Evolutionary conservation across 1,140 invertebrate species (phyloP).

Genomic region (Drosophila repletoides): DNA sequence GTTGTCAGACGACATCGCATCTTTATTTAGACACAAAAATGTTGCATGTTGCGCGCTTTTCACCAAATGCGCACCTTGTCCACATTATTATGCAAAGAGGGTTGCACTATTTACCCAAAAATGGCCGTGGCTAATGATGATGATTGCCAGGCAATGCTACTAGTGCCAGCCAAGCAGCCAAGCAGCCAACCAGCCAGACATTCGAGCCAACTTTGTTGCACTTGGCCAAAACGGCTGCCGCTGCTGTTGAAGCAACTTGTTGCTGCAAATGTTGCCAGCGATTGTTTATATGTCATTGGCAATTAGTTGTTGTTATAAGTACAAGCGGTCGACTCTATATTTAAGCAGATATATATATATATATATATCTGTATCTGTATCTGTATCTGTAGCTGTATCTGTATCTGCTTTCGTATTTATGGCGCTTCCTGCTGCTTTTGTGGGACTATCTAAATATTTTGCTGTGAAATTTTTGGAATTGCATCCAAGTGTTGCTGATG

Average conservation of each 20-base stretch:
- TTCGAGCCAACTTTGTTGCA: slow-evolving; percentile 53
- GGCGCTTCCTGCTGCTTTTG: slow-evolving; percentile 19
- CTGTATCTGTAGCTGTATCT: slow-evolving; percentile 7
- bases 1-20: slow-evolving; percentile 64
- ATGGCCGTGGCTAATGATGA: slow-evolving; percentile 79
- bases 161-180: too few species aligned
- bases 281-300: slow-evolving; percentile 76
- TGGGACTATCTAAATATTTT: slow-evolving; percentile 33
- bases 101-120: slow-evolving; percentile 81
- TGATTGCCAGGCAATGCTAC: slow-evolving; percentile 57
- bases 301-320: slow-evolving; percentile 67
- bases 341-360: too few species aligned
- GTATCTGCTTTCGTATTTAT: slow-evolving; percentile 17
- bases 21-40: slow-evolving; percentile 80
- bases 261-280: slow-evolving; percentile 40
- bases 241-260: slow-evolving; percentile 47
- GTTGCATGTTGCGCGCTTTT: slow-evolving; percentile 78
- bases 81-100: slow-evolving; percentile 81
- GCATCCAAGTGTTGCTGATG: background rate
- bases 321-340: slow-evolving; percentile 15
- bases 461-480: slow-evolving; percentile 24
- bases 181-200: too few species aligned
- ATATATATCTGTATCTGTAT: slow-evolving; percentile 4
- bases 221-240: slow-evolving; percentile 44
- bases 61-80: slow-evolving; percentile 74